These are phyloP conservation scores for Emydocephalus ijimae DNA, from an alignment of 2,113 vertebrate genomes.

Conservation along the genomic window DNA sequence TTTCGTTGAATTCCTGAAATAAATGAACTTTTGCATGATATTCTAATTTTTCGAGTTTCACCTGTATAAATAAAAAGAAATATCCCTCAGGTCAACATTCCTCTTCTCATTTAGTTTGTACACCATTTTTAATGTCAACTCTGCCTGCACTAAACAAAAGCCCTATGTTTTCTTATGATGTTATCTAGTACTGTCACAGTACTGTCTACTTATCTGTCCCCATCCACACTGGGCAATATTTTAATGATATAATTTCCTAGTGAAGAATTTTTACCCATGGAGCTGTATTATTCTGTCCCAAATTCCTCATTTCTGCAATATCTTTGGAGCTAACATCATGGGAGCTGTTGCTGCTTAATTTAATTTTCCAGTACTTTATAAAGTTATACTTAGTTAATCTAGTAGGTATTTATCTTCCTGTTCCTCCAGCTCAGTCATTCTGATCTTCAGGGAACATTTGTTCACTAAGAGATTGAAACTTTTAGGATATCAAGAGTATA, in stretches of 20 bases:
- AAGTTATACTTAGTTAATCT: not conserved
- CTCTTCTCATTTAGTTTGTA: not conserved
- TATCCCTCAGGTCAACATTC: not conserved
- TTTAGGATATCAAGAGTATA: not conserved
- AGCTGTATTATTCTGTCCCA: not conserved
- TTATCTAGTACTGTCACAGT: not conserved
- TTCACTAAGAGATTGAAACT: not conserved
- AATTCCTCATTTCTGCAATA: not conserved
- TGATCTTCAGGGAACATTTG: not conserved
- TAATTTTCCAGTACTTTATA: not conserved
- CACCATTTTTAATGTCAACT: not conserved
- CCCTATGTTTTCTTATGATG: not conserved
- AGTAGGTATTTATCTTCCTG: not conserved
- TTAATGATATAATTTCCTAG: not conserved
- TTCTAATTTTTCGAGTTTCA: too few relatives aligned
- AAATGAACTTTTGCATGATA: too few relatives aligned
- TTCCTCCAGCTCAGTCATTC: not conserved
- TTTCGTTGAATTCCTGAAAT: too few relatives aligned
- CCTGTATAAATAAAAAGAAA: not conserved
- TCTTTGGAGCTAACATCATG: not conserved
- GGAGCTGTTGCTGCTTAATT: not conserved
- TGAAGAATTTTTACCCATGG: not conserved
- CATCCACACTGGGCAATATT: not conserved
- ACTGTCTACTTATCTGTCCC: not conserved
- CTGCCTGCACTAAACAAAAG: not conserved